These are phyloP conservation scores for Daktulosphaira vitifoliae DNA, from an alignment of 1,140 invertebrate species.

Conservation along the genomic window DNA sequence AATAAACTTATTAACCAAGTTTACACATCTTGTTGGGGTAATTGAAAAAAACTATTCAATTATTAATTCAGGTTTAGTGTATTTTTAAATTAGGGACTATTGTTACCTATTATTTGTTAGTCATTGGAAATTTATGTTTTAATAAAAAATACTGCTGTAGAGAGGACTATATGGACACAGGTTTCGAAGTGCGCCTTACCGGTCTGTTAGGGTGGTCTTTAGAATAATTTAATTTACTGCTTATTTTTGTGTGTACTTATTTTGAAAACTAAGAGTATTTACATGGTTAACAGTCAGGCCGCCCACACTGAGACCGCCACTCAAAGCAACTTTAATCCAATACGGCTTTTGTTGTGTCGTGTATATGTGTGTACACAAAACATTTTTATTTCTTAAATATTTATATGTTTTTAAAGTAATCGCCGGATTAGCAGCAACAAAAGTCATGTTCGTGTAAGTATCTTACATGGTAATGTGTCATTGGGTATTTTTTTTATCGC, in stretches of 20 bases:
- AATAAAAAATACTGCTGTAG: neutral
- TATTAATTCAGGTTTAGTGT: too few relatives aligned
- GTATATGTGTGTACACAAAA: neutral
- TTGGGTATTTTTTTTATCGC: neutral
- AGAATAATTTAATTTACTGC: constrained; percentile 32
- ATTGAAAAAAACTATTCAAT: too few relatives aligned
- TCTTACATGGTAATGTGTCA: constrained; percentile 4
- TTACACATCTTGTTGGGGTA: too few relatives aligned
- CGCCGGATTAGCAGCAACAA: constrained; percentile 31
- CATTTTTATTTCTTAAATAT: constrained; percentile 17
- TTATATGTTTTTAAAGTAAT: constrained; percentile 33
- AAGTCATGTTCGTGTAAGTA: constrained; percentile 8
- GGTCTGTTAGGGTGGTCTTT: constrained; percentile 25
- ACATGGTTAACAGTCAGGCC: constrained; percentile 21
- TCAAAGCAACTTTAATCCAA: constrained; percentile 24
- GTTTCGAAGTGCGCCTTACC: neutral
- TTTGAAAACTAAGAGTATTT: neutral
- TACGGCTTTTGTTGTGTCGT: constrained; percentile 7
- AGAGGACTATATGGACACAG: neutral
- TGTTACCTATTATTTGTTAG: neutral
- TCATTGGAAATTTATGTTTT: constrained; percentile 15
- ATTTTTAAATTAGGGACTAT: too few relatives aligned
- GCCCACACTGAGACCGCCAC: constrained; percentile 1
- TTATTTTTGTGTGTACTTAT: constrained; percentile 5
- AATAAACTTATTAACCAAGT: too few relatives aligned